Conservation (phyloP, 2,113 vertebrate species). For the Hypocryptadius cinnamomeus region DNA sequence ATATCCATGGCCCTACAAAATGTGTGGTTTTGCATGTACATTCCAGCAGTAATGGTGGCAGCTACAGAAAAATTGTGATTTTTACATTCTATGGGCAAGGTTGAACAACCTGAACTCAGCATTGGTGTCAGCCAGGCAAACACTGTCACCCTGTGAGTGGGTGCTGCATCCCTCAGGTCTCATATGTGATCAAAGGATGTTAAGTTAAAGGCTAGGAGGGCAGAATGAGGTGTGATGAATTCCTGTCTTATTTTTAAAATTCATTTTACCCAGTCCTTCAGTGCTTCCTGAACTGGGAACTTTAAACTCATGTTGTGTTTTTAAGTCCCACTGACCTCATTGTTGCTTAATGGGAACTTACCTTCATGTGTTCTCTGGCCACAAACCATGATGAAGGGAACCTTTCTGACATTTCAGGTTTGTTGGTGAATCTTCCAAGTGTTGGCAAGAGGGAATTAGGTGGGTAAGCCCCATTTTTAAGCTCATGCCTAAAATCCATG, state of each 20-base stretch:
- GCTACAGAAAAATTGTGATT: not conserved
- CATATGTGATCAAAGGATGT: fast-evolving
- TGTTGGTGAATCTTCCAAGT: not conserved
- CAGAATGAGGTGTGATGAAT: not conserved
- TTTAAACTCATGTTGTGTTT: fast-evolving
- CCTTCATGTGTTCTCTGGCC: not conserved
- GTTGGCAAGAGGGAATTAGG: not conserved
- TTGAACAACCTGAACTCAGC: not conserved
- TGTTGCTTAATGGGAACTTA: not conserved
- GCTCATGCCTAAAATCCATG: not conserved
- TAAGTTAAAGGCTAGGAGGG: not conserved
- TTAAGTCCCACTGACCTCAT: not conserved
- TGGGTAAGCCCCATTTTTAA: not conserved
- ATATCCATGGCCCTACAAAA: not conserved
- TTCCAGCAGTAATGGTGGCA: not conserved
- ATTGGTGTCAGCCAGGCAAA: not conserved
- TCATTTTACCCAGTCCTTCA: not conserved
- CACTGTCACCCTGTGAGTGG: not conserved
- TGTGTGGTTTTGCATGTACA: not conserved
- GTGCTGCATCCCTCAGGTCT: not conserved
- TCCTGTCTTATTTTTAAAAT: not conserved
- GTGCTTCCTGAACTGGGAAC: not conserved
- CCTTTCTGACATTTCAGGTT: not conserved
- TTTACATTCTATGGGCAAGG: not conserved
- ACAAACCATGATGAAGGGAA: not conserved